These are phyloP conservation scores for Deroplatys truncata DNA, from an alignment of 2,888 invertebrate genomes.

Conservation along the genomic window DNA sequence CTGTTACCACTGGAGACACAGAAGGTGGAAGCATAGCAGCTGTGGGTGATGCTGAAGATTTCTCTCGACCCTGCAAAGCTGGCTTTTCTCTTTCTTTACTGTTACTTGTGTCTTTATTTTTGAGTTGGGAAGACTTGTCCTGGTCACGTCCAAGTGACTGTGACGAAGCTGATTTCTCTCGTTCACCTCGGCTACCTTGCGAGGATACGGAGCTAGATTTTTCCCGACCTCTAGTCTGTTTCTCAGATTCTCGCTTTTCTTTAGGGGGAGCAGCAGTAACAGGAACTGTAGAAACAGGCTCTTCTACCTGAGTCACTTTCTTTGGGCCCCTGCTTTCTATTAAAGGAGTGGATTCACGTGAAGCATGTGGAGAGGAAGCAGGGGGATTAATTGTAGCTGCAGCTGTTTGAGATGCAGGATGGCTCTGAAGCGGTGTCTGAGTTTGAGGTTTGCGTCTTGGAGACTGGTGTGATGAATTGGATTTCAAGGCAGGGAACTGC, in stretches of 20 bases:
- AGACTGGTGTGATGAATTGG: not conserved
- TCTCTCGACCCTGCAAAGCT: constrained; percentile 1
- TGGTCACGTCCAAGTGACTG: constrained; percentile 1
- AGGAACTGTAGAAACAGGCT: not conserved
- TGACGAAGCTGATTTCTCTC: not conserved
- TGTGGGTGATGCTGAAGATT: not conserved
- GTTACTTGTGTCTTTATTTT: not conserved
- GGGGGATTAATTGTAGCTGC: not conserved
- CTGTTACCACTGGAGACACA: not conserved
- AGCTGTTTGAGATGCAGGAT: not conserved
- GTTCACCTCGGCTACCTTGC: not conserved
- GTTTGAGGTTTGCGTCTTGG: not conserved
- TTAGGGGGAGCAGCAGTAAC: not conserved
- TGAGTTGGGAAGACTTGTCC: constrained; percentile 20
- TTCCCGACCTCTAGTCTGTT: constrained; percentile 2
- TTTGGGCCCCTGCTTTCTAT: not conserved
- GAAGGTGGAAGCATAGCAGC: not conserved
- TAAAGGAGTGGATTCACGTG: not conserved
- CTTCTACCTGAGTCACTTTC: not conserved
- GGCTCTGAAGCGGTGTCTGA: not conserved
- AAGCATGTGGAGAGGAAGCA: not conserved
- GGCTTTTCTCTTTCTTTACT: constrained; percentile 1
- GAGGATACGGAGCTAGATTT: constrained; percentile 6
- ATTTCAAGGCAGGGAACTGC: constrained; percentile 17
- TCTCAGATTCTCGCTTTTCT: constrained; percentile 8